phyloP scores from a whole-genome alignment of 2,888 invertebrate genomes.

The Dynastes hyllus region DNA sequence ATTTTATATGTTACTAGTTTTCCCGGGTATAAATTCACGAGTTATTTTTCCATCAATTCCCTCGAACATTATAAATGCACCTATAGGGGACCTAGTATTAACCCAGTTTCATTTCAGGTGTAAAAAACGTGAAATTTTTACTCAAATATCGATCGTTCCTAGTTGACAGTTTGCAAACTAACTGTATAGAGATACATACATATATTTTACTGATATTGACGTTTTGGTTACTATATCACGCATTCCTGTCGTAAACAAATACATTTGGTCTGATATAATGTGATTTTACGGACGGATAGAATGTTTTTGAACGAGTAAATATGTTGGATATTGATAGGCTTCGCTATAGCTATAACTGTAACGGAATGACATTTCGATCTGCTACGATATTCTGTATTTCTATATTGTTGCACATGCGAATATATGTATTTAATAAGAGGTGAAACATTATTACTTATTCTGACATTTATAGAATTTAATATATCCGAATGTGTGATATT shows the following conservation, averaged over 20 bases:
- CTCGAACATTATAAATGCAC: conserved; percentile 23
- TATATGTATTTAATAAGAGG: too few relatives aligned
- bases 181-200: conserved; percentile 18
- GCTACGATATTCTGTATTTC: too few relatives aligned
- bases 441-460: too few relatives aligned
- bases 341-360: too few relatives aligned
- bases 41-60: conserved; percentile 7
- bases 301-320: conserved; percentile 33
- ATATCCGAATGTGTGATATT: too few relatives aligned
- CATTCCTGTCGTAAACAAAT: conserved; percentile 35
- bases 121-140: conserved; percentile 3
- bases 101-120: not conserved
- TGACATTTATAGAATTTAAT: too few relatives aligned
- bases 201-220: conserved; percentile 19
- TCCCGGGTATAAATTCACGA: not conserved
- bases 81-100: conserved; percentile 9
- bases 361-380: too few relatives aligned
- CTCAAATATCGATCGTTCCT: conserved; percentile 7
- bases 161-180: conserved; percentile 2
- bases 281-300: conserved; percentile 16
- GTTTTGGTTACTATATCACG: conserved; percentile 20
- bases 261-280: conserved; percentile 31
- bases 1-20: conserved; percentile 6
- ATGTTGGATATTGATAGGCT: conserved; percentile 16
- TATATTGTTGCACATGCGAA: too few relatives aligned